phyloP scores from a whole-genome alignment of 2,797 vertebrate genomes.

The Graptemys geographica region DNA sequence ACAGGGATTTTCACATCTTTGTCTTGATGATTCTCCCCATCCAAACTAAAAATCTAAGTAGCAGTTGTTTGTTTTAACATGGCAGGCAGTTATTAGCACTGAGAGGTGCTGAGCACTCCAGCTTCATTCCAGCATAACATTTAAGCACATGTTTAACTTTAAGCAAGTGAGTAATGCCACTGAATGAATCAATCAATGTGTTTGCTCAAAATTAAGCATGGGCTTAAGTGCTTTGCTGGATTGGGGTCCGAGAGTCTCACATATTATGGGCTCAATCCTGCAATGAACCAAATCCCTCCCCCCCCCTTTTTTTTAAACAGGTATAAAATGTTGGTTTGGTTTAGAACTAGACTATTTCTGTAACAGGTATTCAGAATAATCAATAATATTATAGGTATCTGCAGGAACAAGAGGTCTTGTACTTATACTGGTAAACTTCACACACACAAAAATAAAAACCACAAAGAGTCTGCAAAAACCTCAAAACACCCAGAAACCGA shows the following conservation, averaged over 20 bases:
- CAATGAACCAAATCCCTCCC: background rate
- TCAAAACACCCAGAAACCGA: background rate
- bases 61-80: background rate
- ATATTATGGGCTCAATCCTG: background rate
- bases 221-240: background rate
- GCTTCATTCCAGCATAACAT: background rate
- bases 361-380: background rate
- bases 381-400: background rate
- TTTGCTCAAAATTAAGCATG: background rate
- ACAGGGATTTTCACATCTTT: background rate
- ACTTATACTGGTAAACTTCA: background rate
- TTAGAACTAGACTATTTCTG: background rate
- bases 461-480: background rate
- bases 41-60: background rate
- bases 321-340: background rate
- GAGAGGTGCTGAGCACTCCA: background rate
- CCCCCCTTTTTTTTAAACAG: background rate
- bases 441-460: background rate
- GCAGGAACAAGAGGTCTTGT: background rate
- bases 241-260: background rate
- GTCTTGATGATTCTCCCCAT: background rate
- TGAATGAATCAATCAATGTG: background rate
- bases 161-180: background rate
- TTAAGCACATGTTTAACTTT: background rate
- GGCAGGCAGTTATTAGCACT: background rate